These are phyloP conservation scores for Hozukius guyotensis DNA, from an alignment of 2,797 vertebrate species.

Conservation along the genomic window DNA sequence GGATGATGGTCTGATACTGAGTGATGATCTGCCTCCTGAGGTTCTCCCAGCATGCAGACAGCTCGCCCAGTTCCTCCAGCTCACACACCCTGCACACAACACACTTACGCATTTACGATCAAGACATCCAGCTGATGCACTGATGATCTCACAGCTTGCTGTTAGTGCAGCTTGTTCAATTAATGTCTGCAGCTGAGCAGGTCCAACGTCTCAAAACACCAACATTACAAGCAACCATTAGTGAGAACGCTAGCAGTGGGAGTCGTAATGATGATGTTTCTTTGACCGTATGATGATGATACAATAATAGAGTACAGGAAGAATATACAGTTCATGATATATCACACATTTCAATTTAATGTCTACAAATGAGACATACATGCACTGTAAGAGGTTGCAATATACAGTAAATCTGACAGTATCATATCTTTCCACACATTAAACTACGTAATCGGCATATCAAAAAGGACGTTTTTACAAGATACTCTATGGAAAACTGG, in stretches of 20 bases:
- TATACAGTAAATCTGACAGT: too few species aligned
- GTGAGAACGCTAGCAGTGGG: neutral
- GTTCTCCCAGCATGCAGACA: constrained; percentile 98
- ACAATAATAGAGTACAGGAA: neutral
- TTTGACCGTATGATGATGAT: neutral
- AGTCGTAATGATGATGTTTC: neutral
- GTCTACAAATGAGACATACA: neutral
- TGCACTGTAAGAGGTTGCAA: neutral
- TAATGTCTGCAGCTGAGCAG: neutral
- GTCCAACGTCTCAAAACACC: neutral
- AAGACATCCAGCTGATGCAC: constrained; percentile 7
- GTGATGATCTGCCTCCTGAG: constrained; percentile 97
- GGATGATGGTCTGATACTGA: constrained; percentile 98
- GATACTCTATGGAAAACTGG: neutral
- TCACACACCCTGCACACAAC: constrained; percentile 90
- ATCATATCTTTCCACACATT: neutral
- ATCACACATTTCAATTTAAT: neutral
- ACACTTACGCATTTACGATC: constrained; percentile 6
- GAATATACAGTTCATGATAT: neutral
- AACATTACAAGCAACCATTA: neutral
- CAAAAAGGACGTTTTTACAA: neutral
- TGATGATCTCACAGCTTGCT: neutral
- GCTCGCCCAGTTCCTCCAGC: constrained; percentile 95
- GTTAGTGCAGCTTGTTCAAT: neutral
- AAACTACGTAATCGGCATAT: neutral